phyloP scores from a whole-genome alignment of 2,113 vertebrate genomes.

The Xiphias gladius region DNA sequence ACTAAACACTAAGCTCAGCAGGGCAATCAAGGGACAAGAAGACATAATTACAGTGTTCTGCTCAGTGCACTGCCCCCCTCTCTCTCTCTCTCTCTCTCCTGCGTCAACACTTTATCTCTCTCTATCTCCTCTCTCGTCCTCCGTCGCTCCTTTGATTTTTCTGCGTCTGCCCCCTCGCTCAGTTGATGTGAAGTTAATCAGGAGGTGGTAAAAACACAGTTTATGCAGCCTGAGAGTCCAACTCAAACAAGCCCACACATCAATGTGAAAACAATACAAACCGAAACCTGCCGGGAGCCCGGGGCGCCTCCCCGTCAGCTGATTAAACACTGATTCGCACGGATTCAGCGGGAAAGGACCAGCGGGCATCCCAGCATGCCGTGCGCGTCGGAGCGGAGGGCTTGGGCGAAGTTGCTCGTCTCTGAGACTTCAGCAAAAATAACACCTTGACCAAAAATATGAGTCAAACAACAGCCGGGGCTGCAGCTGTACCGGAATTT shows the following conservation, averaged over 20 bases:
- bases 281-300: conserved; percentile 5
- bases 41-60: conserved; percentile 65
- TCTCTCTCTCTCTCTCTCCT: conserved; percentile 20
- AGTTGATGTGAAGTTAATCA: conserved; percentile 38
- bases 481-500: background rate
- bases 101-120: conserved; percentile 19
- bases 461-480: background rate
- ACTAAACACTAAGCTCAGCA: conserved; percentile 58
- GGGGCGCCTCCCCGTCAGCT: background rate
- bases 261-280: conserved; percentile 17
- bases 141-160: conserved; percentile 22
- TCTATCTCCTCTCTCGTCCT: conserved; percentile 17
- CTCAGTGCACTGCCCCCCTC: background rate
- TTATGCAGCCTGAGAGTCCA: background rate
- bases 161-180: background rate
- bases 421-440: background rate
- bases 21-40: conserved; percentile 58
- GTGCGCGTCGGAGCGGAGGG: background rate
- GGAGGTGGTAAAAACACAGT: conserved; percentile 35
- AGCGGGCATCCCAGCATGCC: conserved; percentile 19
- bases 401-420: background rate
- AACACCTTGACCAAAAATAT: background rate
- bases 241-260: conserved; percentile 22
- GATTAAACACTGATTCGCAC: conserved; percentile 24
- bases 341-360: conserved; percentile 5